phyloP scores from a whole-genome alignment of 2,113 vertebrate genomes.

The Riparia riparia region DNA sequence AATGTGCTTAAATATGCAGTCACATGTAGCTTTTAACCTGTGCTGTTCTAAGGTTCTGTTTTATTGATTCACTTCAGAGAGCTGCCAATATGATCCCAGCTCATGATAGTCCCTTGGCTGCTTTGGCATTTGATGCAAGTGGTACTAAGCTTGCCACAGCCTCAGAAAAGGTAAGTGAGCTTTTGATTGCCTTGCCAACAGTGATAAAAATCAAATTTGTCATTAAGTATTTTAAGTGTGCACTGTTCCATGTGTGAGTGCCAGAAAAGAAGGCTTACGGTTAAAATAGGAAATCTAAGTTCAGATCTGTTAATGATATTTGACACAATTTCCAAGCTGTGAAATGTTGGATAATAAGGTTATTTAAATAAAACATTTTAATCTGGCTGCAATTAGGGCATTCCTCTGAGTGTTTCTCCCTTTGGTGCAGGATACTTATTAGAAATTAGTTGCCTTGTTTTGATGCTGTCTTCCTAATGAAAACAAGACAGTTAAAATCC shows the following conservation, averaged over 20 bases:
- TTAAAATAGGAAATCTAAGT: not conserved
- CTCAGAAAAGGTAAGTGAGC: constrained; percentile 91
- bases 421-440: not conserved
- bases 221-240: not conserved
- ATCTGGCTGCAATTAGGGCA: not conserved
- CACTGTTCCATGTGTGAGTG: not conserved
- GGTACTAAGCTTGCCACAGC: constrained; percentile 96
- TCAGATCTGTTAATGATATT: constrained; percentile 5
- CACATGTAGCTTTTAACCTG: not conserved
- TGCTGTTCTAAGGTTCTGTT: not conserved
- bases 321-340: not conserved
- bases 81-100: constrained; percentile 99
- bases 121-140: constrained; percentile 93
- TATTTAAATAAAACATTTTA: constrained; percentile 21
- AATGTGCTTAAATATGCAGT: not conserved
- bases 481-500: not conserved
- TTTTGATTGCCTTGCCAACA: not conserved
- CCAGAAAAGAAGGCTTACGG: not conserved
- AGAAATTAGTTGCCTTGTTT: not conserved
- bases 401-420: not conserved
- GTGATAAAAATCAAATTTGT: not conserved
- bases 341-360: not conserved
- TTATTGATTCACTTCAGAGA: constrained; percentile 78
- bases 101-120: constrained; percentile 96
- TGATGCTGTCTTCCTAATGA: not conserved